Evolutionary conservation across 2,888 invertebrate species (phyloP).

Genomic region (Hirtodrosophila duncani): DNA sequence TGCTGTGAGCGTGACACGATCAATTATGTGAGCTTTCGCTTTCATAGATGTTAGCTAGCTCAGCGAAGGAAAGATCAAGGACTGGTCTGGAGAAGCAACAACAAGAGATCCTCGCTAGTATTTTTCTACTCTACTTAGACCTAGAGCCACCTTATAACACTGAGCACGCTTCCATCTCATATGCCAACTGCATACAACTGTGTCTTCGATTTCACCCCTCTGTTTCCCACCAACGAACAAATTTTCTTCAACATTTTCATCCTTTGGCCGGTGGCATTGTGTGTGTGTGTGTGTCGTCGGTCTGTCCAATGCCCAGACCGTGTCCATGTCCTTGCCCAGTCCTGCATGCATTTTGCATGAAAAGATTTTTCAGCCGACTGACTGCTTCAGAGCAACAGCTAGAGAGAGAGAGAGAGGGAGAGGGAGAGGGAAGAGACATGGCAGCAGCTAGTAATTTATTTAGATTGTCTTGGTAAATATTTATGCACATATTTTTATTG

Average conservation of each 20-base stretch:
- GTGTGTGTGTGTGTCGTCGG: background rate
- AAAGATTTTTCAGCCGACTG: constrained; percentile 50
- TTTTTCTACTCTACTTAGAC: no score
- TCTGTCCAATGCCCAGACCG: background rate
- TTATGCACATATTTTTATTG: constrained; percentile 64
- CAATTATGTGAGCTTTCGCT: no score
- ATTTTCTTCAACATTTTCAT: constrained; percentile 11
- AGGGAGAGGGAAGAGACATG: background rate
- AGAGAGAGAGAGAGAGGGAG: background rate
- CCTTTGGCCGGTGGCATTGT: background rate
- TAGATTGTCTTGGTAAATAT: constrained; percentile 65
- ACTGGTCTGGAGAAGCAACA: no score
- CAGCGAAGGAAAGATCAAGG: no score
- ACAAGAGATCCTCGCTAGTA: no score
- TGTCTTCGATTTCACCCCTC: no score
- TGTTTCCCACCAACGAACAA: no score
- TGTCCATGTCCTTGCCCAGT: background rate
- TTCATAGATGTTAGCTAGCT: no score
- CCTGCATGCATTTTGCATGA: constrained; percentile 56
- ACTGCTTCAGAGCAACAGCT: constrained; percentile 12
- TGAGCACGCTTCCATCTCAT: no score
- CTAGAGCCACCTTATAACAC: no score
- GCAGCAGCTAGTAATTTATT: constrained; percentile 54
- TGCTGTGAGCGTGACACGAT: no score
- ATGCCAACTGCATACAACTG: no score